phyloP scores from a whole-genome alignment of 2,888 invertebrate genomes.

The Acronicta psi region DNA sequence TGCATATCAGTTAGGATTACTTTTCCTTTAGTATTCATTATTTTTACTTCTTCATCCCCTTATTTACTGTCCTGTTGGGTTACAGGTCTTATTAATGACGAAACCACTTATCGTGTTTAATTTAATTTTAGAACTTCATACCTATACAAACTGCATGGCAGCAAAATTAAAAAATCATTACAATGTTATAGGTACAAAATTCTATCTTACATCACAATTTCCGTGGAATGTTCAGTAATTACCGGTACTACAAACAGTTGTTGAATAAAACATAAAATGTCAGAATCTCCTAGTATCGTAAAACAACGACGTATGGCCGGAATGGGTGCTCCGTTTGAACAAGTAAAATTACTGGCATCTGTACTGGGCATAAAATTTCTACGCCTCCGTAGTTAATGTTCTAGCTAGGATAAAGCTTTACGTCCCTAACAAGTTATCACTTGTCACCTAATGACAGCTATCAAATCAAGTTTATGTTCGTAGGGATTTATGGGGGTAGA shows the following conservation, averaged over 20 bases:
- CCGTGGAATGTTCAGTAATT: slow-evolving; percentile 41
- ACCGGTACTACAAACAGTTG: slow-evolving; percentile 31
- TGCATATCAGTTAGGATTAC: too few species aligned
- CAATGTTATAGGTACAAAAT: slow-evolving; percentile 2
- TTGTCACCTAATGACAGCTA: slow-evolving; percentile 42
- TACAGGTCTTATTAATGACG: too few species aligned
- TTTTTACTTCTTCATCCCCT: too few species aligned
- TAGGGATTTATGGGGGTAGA: not conserved
- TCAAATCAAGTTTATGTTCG: slow-evolving; percentile 39
- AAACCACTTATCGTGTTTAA: too few species aligned
- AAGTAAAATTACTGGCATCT: slow-evolving; percentile 46
- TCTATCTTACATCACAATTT: slow-evolving; percentile 13
- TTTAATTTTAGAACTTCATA: too few species aligned
- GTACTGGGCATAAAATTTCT: slow-evolving; percentile 56
- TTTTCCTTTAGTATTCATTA: too few species aligned
- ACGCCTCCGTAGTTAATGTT: slow-evolving; percentile 46
- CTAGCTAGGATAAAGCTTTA: slow-evolving; percentile 44
- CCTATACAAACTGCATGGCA: not conserved
- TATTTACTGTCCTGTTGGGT: too few species aligned
- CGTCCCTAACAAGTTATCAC: slow-evolving; percentile 43
- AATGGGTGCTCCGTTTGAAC: slow-evolving; percentile 51
- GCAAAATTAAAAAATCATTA: not conserved
- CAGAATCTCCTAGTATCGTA: slow-evolving; percentile 38
- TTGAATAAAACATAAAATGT: slow-evolving; percentile 44
- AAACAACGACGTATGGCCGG: slow-evolving; percentile 51